A percentile compares a stretch with the other conserved stretches of the same genome.
phyloP scores from a whole-genome alignment of 2,888 invertebrate genomes.

The Fissipunctia ypsillon region DNA sequence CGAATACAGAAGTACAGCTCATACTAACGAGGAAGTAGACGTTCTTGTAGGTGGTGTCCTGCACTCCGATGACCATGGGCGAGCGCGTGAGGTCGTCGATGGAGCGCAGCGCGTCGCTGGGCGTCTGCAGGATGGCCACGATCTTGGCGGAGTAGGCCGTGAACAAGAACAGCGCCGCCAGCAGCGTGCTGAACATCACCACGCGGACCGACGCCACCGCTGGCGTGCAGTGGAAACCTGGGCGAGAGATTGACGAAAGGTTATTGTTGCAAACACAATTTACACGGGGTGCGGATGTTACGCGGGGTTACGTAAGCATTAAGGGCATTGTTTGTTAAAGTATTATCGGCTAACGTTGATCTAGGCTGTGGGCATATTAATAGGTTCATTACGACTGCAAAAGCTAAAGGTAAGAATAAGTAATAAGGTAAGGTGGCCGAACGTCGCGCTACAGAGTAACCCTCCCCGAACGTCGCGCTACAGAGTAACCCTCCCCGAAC shows the following conservation, averaged over 20 bases:
- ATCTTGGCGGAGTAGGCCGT: slow-evolving; percentile 93
- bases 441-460: too few species aligned
- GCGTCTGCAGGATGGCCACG: slow-evolving; percentile 91
- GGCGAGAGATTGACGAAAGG: background rate
- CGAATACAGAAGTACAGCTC: background rate
- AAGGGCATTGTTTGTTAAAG: too few species aligned
- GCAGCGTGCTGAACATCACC: slow-evolving; percentile 89
- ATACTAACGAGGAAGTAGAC: slow-evolving; percentile 80
- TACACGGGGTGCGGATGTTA: too few species aligned
- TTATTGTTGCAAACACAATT: too few species aligned
- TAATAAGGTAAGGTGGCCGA: too few species aligned
- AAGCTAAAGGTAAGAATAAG: too few species aligned
- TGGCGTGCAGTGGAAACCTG: slow-evolving; percentile 88
- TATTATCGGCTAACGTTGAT: too few species aligned
- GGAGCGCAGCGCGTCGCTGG: slow-evolving; percentile 90
- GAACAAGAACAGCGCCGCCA: slow-evolving; percentile 90
- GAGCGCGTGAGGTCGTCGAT: slow-evolving; percentile 90
- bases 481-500: too few species aligned
- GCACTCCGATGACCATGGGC: slow-evolving; percentile 90
- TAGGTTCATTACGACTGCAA: too few species aligned
- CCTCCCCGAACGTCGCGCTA: too few species aligned
- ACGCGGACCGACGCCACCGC: slow-evolving; percentile 87
- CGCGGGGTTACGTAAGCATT: too few species aligned
- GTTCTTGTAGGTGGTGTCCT: slow-evolving; percentile 91
- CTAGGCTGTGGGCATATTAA: too few species aligned